Base-by-base conservation (phyloP, 2,888 invertebrate species). In the Drosophila basisetae region DNA sequence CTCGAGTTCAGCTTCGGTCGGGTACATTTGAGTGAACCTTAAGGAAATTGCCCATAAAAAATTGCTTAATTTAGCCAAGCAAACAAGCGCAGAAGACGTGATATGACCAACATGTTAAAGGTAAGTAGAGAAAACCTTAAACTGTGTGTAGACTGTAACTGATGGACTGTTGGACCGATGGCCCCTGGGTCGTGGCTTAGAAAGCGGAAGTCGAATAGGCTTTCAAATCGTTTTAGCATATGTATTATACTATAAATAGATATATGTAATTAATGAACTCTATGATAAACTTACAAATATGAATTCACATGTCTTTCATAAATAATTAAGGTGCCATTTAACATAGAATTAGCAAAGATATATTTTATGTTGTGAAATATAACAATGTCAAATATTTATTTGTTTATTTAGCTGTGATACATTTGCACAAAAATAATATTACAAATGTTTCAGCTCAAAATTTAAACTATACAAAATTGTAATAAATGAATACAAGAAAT, bases 11-110 rank as follows among this genome's bases (percentile, higher is more conserved):
- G 64, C 50, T 66, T 60, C 53, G 55, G 49, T 55, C 54, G 77
- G 73, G 68, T 75, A 77, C 75, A 83, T 78, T 84, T 80, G 75
- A 74, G 78, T 77, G 70, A 69, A 76, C 77, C 79, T 77, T 81
- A 81, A 80, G 70, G 67, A 91, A 92, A 91, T 91, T 82, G 84
- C 87, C 92, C 90, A 92, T 92, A 87, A 92, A 92, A 91, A 92
- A 91, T 90, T 84, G 83, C 85, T 89, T 91, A 78, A 92, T 90
- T 83, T 86, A 83, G 74, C 43, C 52, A 52, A 47, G 62, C 60
- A 56, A 53, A 65, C 64, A 60, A 70, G 61, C 61, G 11, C 6
- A 41, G 37, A n/a, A 10, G 49, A 33, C 63, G 13, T 55, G 41
- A 73, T 54, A 66, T 68, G 67, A 33, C 52, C 58, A 58, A 41